Conservation (phyloP, 2,113 vertebrate genomes). For the Bubo scandiacus region DNA sequence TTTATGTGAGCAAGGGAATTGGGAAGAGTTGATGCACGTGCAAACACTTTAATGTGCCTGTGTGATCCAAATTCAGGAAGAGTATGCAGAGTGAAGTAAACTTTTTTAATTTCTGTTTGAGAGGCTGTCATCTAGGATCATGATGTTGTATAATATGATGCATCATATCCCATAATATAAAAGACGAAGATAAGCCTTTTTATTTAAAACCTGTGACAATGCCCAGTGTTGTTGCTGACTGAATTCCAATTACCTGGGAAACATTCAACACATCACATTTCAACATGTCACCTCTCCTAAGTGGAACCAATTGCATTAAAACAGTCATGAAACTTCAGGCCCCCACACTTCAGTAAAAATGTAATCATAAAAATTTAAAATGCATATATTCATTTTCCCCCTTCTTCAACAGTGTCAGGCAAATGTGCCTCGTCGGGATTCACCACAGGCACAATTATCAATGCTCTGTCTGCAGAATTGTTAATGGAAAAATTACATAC, state of each 20-base stretch:
- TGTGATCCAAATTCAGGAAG: slow-evolving; percentile 17
- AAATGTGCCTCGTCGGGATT: slow-evolving; percentile 50
- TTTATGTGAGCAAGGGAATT: neutral
- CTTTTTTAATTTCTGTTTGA: slow-evolving; percentile 45
- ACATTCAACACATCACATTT: slow-evolving; percentile 57
- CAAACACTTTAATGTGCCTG: neutral
- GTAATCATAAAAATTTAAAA: slow-evolving; percentile 72
- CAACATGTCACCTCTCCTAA: slow-evolving; percentile 60
- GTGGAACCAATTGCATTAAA: slow-evolving; percentile 73
- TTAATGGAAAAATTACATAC: slow-evolving; percentile 73
- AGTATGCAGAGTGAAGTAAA: neutral
- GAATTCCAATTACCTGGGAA: slow-evolving; percentile 70
- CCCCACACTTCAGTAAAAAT: slow-evolving; percentile 58
- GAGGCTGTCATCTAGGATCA: slow-evolving; percentile 6
- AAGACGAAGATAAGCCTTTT: slow-evolving; percentile 22
- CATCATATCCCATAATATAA: neutral
- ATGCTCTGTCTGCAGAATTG: slow-evolving; percentile 57
- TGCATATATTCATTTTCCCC: slow-evolving; percentile 66
- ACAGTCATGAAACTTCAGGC: slow-evolving; percentile 44
- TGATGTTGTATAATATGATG: slow-evolving; percentile 19
- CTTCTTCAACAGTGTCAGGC: slow-evolving; percentile 51
- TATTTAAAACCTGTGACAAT: slow-evolving; percentile 52
- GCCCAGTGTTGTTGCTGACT: slow-evolving; percentile 51
- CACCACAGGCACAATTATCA: slow-evolving; percentile 64
- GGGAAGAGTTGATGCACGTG: neutral